Conservation (phyloP, 2,888 invertebrate species). For the Coremacera marginata region DNA sequence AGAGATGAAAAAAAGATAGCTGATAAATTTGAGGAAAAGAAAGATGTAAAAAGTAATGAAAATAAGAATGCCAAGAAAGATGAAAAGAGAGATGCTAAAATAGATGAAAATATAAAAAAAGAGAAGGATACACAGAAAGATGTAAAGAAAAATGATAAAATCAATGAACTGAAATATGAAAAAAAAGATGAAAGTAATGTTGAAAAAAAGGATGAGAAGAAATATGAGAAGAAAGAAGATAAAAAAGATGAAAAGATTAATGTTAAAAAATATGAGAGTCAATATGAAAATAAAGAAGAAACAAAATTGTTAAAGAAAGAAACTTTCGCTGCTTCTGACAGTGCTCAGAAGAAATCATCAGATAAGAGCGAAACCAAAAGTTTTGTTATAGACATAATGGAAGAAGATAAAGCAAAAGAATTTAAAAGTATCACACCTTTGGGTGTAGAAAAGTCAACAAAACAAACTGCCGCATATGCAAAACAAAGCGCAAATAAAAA, state of each 20-base stretch:
- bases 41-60: too few species aligned
- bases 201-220: neutral
- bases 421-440: slow-evolving; percentile 47
- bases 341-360: neutral
- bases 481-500: slow-evolving; percentile 39
- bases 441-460: slow-evolving; percentile 7
- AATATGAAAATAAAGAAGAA: neutral
- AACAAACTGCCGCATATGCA: slow-evolving; percentile 29
- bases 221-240: neutral
- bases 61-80: too few species aligned
- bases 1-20: too few species aligned
- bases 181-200: neutral
- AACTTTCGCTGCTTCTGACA: neutral
- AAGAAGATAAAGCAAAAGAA: slow-evolving; percentile 47
- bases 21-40: too few species aligned
- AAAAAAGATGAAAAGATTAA: neutral
- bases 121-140: too few species aligned
- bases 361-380: neutral
- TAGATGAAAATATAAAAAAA: too few species aligned
- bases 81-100: too few species aligned
- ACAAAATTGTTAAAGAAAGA: neutral
- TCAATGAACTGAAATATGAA: neutral
- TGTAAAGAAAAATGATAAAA: slow-evolving; percentile 6
- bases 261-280: neutral
- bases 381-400: neutral